These are phyloP conservation scores for Nezara viridula DNA, from an alignment of 2,888 invertebrate genomes.

Conservation along the genomic window DNA sequence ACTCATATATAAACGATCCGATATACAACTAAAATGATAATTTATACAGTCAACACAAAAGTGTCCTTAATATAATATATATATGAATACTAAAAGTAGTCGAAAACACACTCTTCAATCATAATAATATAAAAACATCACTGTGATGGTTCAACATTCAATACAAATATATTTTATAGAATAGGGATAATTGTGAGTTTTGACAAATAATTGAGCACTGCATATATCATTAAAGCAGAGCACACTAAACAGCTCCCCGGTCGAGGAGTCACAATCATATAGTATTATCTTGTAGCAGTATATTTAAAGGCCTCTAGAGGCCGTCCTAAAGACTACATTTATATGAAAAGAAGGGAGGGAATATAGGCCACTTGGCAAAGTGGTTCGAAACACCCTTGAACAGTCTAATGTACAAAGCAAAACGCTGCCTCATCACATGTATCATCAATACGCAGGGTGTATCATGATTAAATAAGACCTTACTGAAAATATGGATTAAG, in stretches of 20 bases:
- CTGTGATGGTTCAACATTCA: conserved; percentile 46
- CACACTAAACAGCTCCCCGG: conserved; percentile 8
- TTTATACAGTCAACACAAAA: conserved; percentile 47
- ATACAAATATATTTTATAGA: conserved; percentile 56
- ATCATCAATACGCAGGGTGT: conserved; percentile 16
- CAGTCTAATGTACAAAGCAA: conserved; percentile 41
- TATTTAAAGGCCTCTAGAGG: conserved; percentile 50
- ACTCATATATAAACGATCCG: conserved; percentile 48
- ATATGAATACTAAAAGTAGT: conserved; percentile 43
- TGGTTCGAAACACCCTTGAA: neutral
- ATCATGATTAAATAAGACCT: no score
- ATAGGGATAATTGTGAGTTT: conserved; percentile 47
- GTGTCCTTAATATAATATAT: conserved; percentile 9
- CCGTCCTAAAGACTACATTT: conserved; percentile 50
- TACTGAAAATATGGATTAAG: no score
- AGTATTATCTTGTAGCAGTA: conserved; percentile 59
- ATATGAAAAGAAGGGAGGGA: conserved; percentile 46
- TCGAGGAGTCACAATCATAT: neutral
- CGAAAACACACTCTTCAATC: conserved; percentile 50
- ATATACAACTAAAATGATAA: conserved; percentile 54
- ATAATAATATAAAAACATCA: conserved; percentile 28
- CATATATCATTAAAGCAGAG: conserved; percentile 54
- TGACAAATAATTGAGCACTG: conserved; percentile 58
- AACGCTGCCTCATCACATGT: conserved; percentile 25
- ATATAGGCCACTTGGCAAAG: neutral